Evolutionary conservation across 2,888 invertebrate species (phyloP), one percentile per base, ranked within the genome.

Genomic region (Trimorus sp.): DNA sequence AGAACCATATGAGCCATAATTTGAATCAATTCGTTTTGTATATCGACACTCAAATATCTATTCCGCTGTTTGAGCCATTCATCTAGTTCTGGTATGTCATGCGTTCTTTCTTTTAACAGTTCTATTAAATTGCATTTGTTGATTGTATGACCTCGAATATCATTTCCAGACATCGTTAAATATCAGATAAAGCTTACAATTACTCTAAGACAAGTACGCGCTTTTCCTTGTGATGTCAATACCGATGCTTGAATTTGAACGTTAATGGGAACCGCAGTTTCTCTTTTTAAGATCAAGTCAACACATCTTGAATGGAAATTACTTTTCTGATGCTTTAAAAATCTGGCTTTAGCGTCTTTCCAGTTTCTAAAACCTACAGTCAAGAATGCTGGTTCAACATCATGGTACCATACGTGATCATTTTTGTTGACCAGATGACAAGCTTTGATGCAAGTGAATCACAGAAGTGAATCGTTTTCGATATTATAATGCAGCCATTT

Each of bases 11-110:
- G 66, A 14, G 75, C 75, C 66, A 75, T 66, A 0, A 74, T 74
- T 51, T 65, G 58, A 12, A 75, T 56, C 1, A 75, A 9, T 53
- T 75, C 58, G 42, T 75, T 75, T 68, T 75, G 68, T 15, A 68
- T 60, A 38, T 66, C 16, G 12, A 45, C 7, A 45, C 42, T 68
- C 15, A 68, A 36, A 37, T 75, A 75, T n/a, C 51, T 68, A 45
- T 68, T 54, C 4, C 60, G 16, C 14, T 36, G n/a, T 14, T 45
- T 11, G 6, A 75, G 4, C 68, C 68, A 75, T 3, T 68, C 9
- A 8, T 54, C 40, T 11, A 68, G 26, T 12, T 42, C 68, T 36
- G 66, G 60, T 3, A 53, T n/a, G 45, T 75, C 75, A 4, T 16
- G 11, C 11, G 12, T 53, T 68, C 75, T 15, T 48, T 68, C 76